Evolutionary conservation across 2,113 vertebrate genomes (phyloP), one percentile per base, ranked within the genome.

Genomic region (Microcebus jonahi): DNA sequence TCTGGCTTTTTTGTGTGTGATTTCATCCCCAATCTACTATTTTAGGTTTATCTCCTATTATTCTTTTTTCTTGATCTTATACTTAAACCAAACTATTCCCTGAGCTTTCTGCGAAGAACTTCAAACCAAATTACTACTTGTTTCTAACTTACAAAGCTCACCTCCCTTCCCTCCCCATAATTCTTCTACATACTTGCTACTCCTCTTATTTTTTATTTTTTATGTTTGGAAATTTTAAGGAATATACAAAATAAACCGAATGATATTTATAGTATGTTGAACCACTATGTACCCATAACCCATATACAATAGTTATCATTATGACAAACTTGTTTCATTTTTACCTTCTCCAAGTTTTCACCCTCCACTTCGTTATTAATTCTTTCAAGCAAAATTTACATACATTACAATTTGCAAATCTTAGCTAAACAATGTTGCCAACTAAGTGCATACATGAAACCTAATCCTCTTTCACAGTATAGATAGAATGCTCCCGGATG

Each of bases 61-160:
- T 91, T 95, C 29, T 94, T 90, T 94, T 90, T 79, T 88, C 53
- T 92, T 94, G 36, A 53, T 10, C 5, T 89, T 73, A 79, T 68
- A 48, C 68, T 34, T 87, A 68, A 76, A 48, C 39, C 25, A 79
- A 15, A 87, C 5, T 90, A 6, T 92, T 93, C 59, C 31, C 20
- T 61, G 36, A 92, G 67, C 90, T 68, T 82, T 79, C 29, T 14
- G 25, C 39, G 31, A 92, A 76, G 34, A 0, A 53, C 17, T 82
- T 96, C 50, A 90, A 94, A 34, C 34, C 25, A 84, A 65, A 15
- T 90, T 81, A 21, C 53, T 5, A 42, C 34, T 86, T 92, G 18
- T 57, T 93, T 70, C 23, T 87, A 13, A 71, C 68, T 80, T 61
- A 67, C 42, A 63, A 93, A 88, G 29, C 23, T 50, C 10, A 10